Evolutionary conservation across 2,113 vertebrate species (phyloP).

Genomic region (Macrotus californicus): DNA sequence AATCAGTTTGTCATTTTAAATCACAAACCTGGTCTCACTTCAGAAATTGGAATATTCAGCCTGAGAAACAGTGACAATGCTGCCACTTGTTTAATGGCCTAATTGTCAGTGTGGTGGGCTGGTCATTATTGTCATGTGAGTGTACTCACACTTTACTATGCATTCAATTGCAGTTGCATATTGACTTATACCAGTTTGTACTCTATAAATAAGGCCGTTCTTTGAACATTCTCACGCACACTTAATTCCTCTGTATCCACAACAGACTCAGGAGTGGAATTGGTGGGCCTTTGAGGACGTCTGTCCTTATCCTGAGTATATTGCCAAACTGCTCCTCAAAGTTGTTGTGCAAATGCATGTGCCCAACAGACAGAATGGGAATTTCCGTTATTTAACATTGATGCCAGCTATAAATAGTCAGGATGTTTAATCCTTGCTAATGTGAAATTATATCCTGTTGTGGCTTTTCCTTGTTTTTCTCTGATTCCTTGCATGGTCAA

Average conservation of each 20-base stretch:
- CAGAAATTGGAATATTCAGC: neutral
- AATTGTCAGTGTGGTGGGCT: neutral
- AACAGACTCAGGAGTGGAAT: neutral
- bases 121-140: neutral
- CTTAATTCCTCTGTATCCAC: neutral
- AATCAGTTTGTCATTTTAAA: neutral
- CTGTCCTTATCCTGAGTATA: neutral
- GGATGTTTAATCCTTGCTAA: neutral
- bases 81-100: neutral
- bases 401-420: neutral
- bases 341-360: neutral
- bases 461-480: neutral
- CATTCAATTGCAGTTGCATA: neutral
- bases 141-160: neutral
- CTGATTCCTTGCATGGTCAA: neutral
- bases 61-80: neutral
- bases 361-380: neutral
- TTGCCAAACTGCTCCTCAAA: neutral
- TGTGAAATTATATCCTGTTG: neutral
- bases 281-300: neutral
- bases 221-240: neutral
- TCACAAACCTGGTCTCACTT: neutral
- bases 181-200: neutral
- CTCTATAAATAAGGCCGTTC: neutral
- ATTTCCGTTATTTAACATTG: neutral